These are phyloP conservation scores for Parthenolecanium corni DNA, from an alignment of 2,888 invertebrate genomes.

Conservation along the genomic window DNA sequence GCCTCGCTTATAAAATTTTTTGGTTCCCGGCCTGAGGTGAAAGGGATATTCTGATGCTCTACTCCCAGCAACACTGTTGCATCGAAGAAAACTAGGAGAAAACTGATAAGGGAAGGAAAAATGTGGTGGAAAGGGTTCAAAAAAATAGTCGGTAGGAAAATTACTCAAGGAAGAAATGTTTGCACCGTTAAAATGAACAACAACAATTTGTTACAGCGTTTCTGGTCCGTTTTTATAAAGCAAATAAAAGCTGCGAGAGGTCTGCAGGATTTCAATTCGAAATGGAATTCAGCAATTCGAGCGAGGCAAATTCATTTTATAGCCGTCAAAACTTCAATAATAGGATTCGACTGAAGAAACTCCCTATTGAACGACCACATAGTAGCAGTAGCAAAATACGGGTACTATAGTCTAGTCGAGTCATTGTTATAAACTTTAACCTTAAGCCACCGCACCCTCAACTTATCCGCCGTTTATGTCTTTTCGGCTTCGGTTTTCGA, in stretches of 20 bases:
- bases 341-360: slow-evolving; percentile 2
- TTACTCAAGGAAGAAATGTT: not conserved
- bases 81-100: not conserved
- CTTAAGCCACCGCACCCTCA: not conserved
- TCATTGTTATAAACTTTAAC: slow-evolving; percentile 1
- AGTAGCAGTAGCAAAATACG: too few relatives aligned
- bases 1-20: too few relatives aligned
- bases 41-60: too few relatives aligned
- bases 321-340: slow-evolving; percentile 20
- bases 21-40: too few relatives aligned
- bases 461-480: too few relatives aligned
- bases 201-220: slow-evolving; percentile 15
- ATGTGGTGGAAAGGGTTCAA: not conserved
- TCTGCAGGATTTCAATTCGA: slow-evolving; percentile 12
- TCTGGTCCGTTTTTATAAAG: slow-evolving; percentile 7
- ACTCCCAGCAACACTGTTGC: too few relatives aligned
- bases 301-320: slow-evolving; percentile 14
- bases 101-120: not conserved
- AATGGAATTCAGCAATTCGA: slow-evolving; percentile 9
- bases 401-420: slow-evolving; percentile 3
- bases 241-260: slow-evolving; percentile 13
- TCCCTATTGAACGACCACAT: slow-evolving; percentile 3
- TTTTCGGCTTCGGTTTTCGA: too few relatives aligned
- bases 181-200: slow-evolving; percentile 6
- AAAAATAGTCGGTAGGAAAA: not conserved